These are phyloP conservation scores for Nannobrachium achirus DNA, from an alignment of 2,113 vertebrate species.

Conservation along the genomic window DNA sequence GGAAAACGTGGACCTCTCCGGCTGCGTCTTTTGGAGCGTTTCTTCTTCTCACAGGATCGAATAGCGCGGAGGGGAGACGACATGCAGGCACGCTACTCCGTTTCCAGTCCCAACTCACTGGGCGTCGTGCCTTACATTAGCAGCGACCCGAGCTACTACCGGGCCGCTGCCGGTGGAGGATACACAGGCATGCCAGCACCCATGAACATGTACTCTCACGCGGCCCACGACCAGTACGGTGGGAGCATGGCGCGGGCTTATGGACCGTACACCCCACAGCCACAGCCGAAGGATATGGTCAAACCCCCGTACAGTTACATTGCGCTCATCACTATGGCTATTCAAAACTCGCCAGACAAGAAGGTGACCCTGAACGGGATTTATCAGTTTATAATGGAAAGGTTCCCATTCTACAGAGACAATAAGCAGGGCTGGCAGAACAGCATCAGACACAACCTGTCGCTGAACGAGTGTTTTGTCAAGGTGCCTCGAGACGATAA, in stretches of 20 bases:
- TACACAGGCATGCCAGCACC: constrained; percentile 95
- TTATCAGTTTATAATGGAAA: constrained; percentile 96
- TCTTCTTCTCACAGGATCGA: constrained; percentile 34
- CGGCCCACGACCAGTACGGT: constrained; percentile 93
- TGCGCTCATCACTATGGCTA: constrained; percentile 97
- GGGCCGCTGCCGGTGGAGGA: constrained; percentile 89
- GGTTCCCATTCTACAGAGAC: constrained; percentile 93
- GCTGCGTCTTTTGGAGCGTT: constrained; percentile 59
- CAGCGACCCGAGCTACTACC: constrained; percentile 94
- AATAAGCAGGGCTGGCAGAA: constrained; percentile 96
- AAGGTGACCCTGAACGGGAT: constrained; percentile 96
- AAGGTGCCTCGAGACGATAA: constrained; percentile 94
- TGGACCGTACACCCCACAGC: constrained; percentile 93
- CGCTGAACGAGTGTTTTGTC: constrained; percentile 93
- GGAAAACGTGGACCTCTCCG: constrained; percentile 60
- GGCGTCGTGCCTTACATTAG: constrained; percentile 97
- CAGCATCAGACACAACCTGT: constrained; percentile 92
- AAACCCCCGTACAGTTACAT: constrained; percentile 97
- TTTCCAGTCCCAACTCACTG: constrained; percentile 96
- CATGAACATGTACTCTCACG: constrained; percentile 97
- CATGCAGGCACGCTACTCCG: constrained; percentile 98
- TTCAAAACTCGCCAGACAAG: constrained; percentile 95
- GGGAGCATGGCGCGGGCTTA: constrained; percentile 93
- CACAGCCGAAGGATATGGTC: constrained; percentile 98
- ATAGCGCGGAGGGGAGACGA: constrained; percentile 59